A percentile compares a stretch with the other conserved stretches of the same genome.
phyloP scores from a whole-genome alignment of 2,797 vertebrate genomes.

The Gastrophryne carolinensis region DNA sequence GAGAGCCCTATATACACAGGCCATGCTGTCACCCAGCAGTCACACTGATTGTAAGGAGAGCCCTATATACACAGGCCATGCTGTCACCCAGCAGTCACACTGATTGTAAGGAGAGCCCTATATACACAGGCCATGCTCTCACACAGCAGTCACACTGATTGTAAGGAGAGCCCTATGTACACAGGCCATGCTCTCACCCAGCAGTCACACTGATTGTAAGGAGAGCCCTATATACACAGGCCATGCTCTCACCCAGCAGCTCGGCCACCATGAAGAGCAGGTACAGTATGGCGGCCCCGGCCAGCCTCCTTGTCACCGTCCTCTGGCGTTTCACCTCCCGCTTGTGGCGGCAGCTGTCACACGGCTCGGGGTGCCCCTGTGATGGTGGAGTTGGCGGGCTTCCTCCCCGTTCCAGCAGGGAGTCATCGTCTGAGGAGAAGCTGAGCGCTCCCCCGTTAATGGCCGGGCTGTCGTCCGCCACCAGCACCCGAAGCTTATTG shows the following conservation, averaged over 20 bases:
- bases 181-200: too few species aligned
- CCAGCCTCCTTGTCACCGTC: conserved; percentile 80
- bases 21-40: too few species aligned
- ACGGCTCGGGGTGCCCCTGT: conserved; percentile 79
- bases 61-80: too few species aligned
- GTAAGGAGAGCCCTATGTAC: too few species aligned
- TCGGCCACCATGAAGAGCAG: conserved; percentile 91
- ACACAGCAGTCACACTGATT: too few species aligned
- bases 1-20: too few species aligned
- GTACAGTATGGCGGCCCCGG: conserved; percentile 82
- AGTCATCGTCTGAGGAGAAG: conserved; percentile 75
- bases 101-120: too few species aligned
- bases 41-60: too few species aligned
- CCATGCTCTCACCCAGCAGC: conserved; percentile 80
- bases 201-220: too few species aligned
- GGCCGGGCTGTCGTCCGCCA: conserved; percentile 73
- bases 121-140: too few species aligned
- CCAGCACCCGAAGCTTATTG: conserved; percentile 86
- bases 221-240: too few species aligned
- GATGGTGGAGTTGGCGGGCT: conserved; percentile 52
- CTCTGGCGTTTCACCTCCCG: conserved; percentile 73
- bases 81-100: too few species aligned
- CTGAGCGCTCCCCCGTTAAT: conserved; percentile 65
- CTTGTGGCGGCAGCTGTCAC: conserved; percentile 75
- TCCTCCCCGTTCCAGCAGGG: conserved; percentile 73